Conservation (phyloP, 2,113 vertebrate species). For the Coptodon rendalli region DNA sequence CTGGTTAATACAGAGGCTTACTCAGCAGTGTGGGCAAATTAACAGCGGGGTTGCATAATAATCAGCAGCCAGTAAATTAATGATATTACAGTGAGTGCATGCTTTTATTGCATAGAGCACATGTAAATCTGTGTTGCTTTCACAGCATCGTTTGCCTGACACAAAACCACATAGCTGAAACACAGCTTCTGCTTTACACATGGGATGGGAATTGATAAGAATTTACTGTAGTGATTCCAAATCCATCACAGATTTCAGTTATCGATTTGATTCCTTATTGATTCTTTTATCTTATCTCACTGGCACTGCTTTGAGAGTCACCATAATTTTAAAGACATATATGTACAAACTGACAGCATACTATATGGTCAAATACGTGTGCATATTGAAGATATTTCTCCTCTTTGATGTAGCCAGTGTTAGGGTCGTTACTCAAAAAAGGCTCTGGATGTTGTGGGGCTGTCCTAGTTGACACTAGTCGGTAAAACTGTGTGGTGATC, state of each 20-base stretch:
- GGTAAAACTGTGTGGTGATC: rapidly evolving
- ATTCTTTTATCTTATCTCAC: background rate
- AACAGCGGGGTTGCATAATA: background rate
- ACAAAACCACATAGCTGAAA: background rate
- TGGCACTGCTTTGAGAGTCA: background rate
- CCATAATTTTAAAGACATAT: background rate
- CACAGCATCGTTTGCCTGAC: background rate
- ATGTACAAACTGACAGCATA: background rate
- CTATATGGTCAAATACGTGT: background rate
- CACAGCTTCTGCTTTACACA: background rate
- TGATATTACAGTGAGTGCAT: background rate
- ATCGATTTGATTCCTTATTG: background rate
- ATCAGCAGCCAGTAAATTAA: background rate
- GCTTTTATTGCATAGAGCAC: background rate
- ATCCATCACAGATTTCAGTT: background rate
- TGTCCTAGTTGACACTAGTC: background rate
- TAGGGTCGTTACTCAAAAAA: background rate
- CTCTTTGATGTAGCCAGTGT: rapidly evolving
- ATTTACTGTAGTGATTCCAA: background rate
- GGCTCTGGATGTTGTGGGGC: background rate
- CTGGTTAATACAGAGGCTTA: background rate
- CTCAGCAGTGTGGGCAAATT: background rate
- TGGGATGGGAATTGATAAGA: background rate
- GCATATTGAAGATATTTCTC: background rate
- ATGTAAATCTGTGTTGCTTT: background rate